phyloP scores from a whole-genome alignment of 2,797 vertebrate genomes.

The Protonibea diacanthus region DNA sequence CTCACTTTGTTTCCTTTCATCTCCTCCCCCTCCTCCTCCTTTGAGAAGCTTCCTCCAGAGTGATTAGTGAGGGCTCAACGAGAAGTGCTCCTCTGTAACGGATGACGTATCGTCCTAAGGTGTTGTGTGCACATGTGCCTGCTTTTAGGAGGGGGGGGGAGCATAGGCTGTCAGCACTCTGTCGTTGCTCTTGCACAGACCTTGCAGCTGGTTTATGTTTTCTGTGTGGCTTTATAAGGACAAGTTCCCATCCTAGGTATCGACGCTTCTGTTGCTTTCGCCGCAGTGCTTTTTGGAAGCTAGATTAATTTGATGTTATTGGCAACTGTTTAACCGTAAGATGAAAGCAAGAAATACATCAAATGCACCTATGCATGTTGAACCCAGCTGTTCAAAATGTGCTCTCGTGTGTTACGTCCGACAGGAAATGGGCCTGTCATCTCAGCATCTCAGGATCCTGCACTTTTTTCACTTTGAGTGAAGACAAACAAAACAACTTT shows the following conservation, averaged over 20 bases:
- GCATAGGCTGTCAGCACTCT: conserved; percentile 8
- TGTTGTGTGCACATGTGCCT: conserved; percentile 53
- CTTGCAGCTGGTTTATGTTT: conserved; percentile 22
- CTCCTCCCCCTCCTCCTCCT: conserved; percentile 58
- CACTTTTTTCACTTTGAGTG: neutral
- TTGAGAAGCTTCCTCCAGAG: conserved; percentile 70
- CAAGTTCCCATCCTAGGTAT: neutral
- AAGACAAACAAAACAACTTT: neutral
- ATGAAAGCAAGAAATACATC: neutral
- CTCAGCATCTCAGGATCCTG: neutral
- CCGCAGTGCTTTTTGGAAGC: neutral
- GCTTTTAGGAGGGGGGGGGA: conserved; percentile 23
- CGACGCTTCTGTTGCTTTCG: neutral
- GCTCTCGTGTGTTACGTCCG: neutral
- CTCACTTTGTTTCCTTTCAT: conserved; percentile 77
- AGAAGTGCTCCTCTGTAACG: conserved; percentile 67
- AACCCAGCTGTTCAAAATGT: neutral
- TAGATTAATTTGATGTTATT: neutral
- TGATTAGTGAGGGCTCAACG: conserved; percentile 76
- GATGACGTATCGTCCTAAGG: conserved; percentile 64
- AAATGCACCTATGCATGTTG: neutral
- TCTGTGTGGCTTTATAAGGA: conserved; percentile 5
- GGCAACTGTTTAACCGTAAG: neutral
- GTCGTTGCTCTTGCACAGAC: conserved; percentile 10
- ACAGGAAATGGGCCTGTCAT: neutral